Conservation (phyloP, 92 coral and sea anemone species). For the Parazoanthus swiftii region DNA sequence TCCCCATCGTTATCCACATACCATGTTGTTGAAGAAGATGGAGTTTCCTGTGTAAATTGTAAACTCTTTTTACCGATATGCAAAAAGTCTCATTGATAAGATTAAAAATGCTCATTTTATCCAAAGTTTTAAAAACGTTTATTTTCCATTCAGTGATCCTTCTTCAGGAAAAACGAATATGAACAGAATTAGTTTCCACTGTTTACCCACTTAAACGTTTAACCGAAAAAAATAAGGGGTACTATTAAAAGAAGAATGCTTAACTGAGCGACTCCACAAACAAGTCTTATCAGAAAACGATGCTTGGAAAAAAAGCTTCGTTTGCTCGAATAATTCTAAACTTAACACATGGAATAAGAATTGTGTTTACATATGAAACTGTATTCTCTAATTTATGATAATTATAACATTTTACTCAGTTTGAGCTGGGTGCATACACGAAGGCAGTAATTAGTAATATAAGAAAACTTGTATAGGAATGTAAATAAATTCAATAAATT, state of each 20-base stretch:
- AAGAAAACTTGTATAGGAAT: too few relatives aligned
- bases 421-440: too few relatives aligned
- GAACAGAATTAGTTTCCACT: neutral
- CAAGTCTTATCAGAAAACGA: too few relatives aligned
- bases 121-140: too few relatives aligned
- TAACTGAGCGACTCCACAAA: neutral
- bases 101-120: neutral
- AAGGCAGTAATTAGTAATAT: too few relatives aligned
- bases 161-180: neutral
- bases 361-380: too few relatives aligned
- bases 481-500: too few relatives aligned
- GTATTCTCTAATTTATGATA: too few relatives aligned
- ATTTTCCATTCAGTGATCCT: neutral
- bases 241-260: neutral
- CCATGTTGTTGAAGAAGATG: conserved; percentile 23
- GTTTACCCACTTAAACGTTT: neutral
- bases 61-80: neutral
- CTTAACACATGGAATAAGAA: too few relatives aligned
- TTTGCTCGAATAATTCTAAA: too few relatives aligned
- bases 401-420: too few relatives aligned
- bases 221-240: neutral
- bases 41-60: neutral
- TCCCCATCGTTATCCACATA: conserved; percentile 28
- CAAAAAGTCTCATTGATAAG: neutral
- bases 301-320: too few relatives aligned